Conservation (phyloP, 2,888 invertebrate species). For the Apomyelois bistriatella region DNA sequence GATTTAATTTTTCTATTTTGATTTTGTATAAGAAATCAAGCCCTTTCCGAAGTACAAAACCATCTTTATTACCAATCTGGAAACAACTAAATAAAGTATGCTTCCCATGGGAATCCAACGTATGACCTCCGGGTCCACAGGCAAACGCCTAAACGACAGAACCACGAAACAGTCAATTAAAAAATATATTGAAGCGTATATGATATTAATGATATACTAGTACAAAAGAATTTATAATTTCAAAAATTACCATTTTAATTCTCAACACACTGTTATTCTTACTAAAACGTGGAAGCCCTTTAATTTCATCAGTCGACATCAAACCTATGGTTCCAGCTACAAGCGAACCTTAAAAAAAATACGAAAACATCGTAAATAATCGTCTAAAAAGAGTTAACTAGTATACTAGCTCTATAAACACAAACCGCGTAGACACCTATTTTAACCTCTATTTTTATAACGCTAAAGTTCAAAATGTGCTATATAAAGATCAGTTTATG, state of each 20-base stretch:
- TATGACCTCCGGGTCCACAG: too few relatives aligned
- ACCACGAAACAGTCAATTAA: too few relatives aligned
- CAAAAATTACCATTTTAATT: neutral
- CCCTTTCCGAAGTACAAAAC: too few relatives aligned
- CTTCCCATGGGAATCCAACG: too few relatives aligned
- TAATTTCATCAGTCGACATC: neutral
- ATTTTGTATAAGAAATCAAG: too few relatives aligned
- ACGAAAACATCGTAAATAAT: constrained; percentile 25
- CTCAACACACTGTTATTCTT: neutral
- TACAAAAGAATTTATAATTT: neutral
- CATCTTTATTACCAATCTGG: too few relatives aligned
- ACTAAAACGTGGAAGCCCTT: neutral
- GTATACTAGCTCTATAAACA: constrained; percentile 19
- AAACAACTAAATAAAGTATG: too few relatives aligned
- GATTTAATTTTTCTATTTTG: too few relatives aligned
- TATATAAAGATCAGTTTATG: neutral
- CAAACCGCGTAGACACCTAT: neutral
- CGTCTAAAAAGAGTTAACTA: constrained; percentile 21
- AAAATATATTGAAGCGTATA: too few relatives aligned
- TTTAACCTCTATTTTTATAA: neutral
- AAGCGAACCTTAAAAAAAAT: constrained; percentile 17
- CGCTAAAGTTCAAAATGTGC: neutral
- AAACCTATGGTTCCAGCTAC: neutral
- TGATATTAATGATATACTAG: too few relatives aligned
- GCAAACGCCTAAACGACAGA: too few relatives aligned